A percentile compares a stretch with the other conserved stretches of the same genome.
Evolutionary conservation across 2,888 invertebrate genomes (phyloP).

Genomic region (Drosophila silvestris): DNA sequence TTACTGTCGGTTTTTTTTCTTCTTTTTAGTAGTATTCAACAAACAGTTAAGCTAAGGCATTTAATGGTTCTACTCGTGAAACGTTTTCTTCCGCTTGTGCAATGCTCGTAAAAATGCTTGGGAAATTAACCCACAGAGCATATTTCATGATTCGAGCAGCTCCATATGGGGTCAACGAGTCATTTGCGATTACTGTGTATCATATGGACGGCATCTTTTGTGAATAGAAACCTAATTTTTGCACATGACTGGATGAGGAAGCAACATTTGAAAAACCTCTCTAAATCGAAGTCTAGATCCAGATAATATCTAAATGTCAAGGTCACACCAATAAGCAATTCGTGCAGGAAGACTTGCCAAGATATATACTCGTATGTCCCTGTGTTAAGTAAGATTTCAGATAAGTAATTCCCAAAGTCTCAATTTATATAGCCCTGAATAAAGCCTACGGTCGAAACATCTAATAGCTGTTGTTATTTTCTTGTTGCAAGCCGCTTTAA

Average conservation of each 20-base stretch:
- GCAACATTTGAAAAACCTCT: background rate
- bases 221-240: background rate
- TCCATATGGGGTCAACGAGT: constrained; percentile 5
- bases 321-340: background rate
- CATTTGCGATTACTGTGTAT: constrained; percentile 1
- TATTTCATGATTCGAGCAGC: constrained; percentile 24
- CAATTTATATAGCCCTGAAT: background rate
- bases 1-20: constrained; percentile 21
- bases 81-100: constrained; percentile 51
- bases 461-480: background rate
- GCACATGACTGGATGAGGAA: background rate
- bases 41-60: constrained; percentile 76
- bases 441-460: background rate
- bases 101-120: constrained; percentile 58
- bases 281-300: background rate
- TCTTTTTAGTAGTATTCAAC: constrained; percentile 8
- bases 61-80: constrained; percentile 62
- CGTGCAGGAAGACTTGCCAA: background rate
- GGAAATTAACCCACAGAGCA: constrained; percentile 47
- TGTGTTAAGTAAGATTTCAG: background rate
- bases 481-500: background rate
- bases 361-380: background rate
- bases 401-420: background rate
- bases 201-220: background rate
- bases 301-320: background rate